Evolutionary conservation across 2,888 invertebrate species (phyloP).

Genomic region (Luperina testacea): DNA sequence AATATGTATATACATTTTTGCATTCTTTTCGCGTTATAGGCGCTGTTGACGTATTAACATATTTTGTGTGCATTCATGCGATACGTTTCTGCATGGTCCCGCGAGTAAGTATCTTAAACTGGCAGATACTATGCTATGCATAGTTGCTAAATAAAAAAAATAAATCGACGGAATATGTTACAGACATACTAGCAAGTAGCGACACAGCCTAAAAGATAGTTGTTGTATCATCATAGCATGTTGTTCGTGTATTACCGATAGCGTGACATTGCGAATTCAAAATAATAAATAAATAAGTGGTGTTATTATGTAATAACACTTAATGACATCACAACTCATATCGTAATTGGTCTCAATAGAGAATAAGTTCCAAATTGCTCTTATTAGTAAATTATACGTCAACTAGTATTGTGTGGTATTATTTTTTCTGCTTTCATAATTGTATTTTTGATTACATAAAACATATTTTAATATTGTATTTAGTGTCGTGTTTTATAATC

Average conservation of each 20-base stretch:
- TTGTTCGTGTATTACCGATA: neutral
- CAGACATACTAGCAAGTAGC: neutral
- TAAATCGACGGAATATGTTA: too few species aligned
- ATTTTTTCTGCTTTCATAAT: neutral
- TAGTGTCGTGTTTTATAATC: neutral
- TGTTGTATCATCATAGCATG: constrained; percentile 9
- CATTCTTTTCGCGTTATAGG: neutral
- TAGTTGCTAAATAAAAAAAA: too few species aligned
- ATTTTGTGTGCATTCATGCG: neutral
- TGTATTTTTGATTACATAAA: neutral
- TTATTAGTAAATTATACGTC: constrained; percentile 30
- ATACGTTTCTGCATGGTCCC: neutral
- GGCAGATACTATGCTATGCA: neutral
- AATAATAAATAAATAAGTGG: constrained; percentile 37
- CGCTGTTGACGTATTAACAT: neutral
- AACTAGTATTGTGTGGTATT: neutral
- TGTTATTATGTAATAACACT: constrained; percentile 32
- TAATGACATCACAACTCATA: neutral
- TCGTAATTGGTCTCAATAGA: constrained; percentile 31
- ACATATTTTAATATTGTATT: neutral
- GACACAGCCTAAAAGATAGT: neutral
- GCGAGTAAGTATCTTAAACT: neutral
- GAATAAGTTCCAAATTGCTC: constrained; percentile 41
- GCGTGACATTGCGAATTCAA: constrained; percentile 28
- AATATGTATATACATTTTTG: neutral